These are phyloP conservation scores for Antrozous pallidus DNA, from an alignment of 2,797 vertebrate species.

Conservation along the genomic window DNA sequence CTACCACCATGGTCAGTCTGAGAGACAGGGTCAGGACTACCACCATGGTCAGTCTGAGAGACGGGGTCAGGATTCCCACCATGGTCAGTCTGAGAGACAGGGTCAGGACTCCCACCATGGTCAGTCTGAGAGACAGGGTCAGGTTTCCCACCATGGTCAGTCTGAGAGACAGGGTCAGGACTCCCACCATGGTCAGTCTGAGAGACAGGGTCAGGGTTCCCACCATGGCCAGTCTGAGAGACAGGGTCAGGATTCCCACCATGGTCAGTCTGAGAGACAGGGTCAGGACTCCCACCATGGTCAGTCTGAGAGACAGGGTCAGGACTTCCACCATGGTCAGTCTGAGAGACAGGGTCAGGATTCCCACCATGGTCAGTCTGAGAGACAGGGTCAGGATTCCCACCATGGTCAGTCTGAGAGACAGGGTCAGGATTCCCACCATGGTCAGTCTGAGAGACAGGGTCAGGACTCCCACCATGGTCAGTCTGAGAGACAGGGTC, in stretches of 20 bases:
- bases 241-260: not conserved
- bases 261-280: not conserved
- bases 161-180: not conserved
- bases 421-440: not conserved
- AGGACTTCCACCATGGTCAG: not conserved
- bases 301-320: conserved; percentile 9
- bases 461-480: not conserved
- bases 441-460: not conserved
- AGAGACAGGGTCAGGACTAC: not conserved
- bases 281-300: not conserved
- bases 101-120: not conserved
- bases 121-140: not conserved
- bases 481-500: conserved; percentile 19
- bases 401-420: too few species aligned
- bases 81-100: conserved; percentile 28
- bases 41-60: not conserved
- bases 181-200: not conserved
- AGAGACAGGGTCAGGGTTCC: not conserved
- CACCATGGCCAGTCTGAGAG: conserved; percentile 28
- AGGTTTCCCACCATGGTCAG: not conserved
- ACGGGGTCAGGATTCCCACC: not conserved
- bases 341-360: not conserved
- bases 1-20: conserved; percentile 13
- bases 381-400: too few species aligned
- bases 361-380: too few species aligned